These are phyloP conservation scores for Zeugodacus cucurbitae DNA, from an alignment of 1,140 invertebrate genomes.

Conservation along the genomic window DNA sequence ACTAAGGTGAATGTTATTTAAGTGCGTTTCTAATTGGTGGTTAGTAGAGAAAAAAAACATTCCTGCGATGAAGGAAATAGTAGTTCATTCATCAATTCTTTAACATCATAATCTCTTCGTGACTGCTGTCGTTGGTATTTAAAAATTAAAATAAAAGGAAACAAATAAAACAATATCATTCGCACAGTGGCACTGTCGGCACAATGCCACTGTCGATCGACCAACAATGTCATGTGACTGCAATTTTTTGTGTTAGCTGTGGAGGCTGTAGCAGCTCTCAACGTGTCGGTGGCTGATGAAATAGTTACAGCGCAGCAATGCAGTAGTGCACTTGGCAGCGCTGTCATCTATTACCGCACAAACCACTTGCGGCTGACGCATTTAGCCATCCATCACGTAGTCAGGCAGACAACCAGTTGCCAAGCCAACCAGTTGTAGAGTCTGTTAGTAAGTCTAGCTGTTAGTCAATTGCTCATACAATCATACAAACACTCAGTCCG, in stretches of 20 bases:
- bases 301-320: background rate
- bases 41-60: background rate
- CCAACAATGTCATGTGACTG: background rate
- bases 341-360: background rate
- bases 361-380: background rate
- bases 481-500: background rate
- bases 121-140: background rate
- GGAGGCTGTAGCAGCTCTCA: background rate
- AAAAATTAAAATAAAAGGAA: too few relatives aligned
- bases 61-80: background rate
- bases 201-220: background rate
- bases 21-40: background rate
- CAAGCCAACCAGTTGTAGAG: background rate
- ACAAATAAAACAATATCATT: background rate
- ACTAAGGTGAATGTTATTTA: too few relatives aligned
- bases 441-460: background rate
- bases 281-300: background rate
- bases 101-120: conserved; percentile 3
- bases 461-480: background rate
- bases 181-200: background rate
- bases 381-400: conserved; percentile 1
- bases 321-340: background rate
- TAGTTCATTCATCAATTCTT: background rate
- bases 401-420: background rate
- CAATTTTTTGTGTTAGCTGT: too few relatives aligned